A percentile compares a stretch with the other conserved stretches of the same genome.
These are phyloP conservation scores for Meiosimyza platycephala DNA, from an alignment of 2,888 invertebrate genomes.

Conservation along the genomic window DNA sequence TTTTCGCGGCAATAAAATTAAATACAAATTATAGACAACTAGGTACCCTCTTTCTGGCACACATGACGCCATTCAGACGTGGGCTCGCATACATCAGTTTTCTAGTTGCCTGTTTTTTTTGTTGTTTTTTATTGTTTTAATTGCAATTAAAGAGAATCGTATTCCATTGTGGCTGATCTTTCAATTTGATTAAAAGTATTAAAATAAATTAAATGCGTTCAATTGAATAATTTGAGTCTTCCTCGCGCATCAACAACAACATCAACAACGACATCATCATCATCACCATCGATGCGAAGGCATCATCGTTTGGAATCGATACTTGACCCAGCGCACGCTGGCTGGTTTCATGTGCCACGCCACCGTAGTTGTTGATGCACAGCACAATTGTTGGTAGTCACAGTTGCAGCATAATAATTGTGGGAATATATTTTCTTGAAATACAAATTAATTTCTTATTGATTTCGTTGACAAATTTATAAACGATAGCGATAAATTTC, in stretches of 20 bases:
- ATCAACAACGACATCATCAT: too few relatives aligned
- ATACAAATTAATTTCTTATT: slow-evolving; percentile 31
- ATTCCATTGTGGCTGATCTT: slow-evolving; percentile 50
- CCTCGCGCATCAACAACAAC: neutral
- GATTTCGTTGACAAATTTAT: slow-evolving; percentile 41
- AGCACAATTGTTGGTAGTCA: slow-evolving; percentile 3
- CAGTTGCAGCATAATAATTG: slow-evolving; percentile 37
- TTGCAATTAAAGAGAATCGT: slow-evolving; percentile 28
- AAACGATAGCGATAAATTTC: slow-evolving; percentile 33
- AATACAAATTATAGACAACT: neutral
- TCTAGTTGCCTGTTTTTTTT: neutral
- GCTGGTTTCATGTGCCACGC: neutral
- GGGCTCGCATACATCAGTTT: neutral
- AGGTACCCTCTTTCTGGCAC: neutral
- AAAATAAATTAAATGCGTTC: slow-evolving; percentile 53
- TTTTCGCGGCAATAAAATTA: neutral
- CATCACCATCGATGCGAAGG: slow-evolving; percentile 6
- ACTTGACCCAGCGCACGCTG: neutral
- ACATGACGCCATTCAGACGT: slow-evolving; percentile 18
- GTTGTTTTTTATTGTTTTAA: slow-evolving; percentile 4
- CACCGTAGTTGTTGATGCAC: neutral
- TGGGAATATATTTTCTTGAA: slow-evolving; percentile 36
- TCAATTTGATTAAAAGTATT: slow-evolving; percentile 63
- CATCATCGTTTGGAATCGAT: neutral
- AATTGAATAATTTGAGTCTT: slow-evolving; percentile 49